Conservation (phyloP, 2,888 invertebrate species). For the Dolomedes plantarius region DNA sequence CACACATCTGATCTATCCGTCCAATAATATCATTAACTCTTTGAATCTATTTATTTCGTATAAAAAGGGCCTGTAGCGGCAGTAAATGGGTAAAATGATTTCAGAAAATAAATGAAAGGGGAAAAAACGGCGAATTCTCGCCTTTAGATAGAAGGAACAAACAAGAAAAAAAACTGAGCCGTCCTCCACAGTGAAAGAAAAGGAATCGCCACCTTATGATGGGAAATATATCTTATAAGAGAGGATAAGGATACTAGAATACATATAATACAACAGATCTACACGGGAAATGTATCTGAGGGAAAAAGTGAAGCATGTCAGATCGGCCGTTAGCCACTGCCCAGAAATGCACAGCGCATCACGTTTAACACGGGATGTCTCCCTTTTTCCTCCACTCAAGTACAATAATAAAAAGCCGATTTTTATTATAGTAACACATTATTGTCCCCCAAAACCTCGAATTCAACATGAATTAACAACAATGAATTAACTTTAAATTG, state of each 20-base stretch:
- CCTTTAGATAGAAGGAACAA: constrained; percentile 3
- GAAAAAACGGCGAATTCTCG: constrained; percentile 19
- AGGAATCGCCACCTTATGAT: constrained; percentile 61
- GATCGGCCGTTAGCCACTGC: too few species aligned
- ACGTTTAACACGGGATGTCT: too few species aligned
- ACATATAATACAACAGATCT: constrained; percentile 66
- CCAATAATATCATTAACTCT: not conserved
- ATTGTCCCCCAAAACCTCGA: too few species aligned
- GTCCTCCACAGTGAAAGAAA: constrained; percentile 29
- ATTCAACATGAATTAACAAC: too few species aligned
- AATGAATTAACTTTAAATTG: too few species aligned
- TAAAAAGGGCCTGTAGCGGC: not conserved
- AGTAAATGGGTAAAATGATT: not conserved
- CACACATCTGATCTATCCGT: too few species aligned
- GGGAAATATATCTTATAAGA: constrained; percentile 59
- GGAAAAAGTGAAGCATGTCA: constrained; percentile 27
- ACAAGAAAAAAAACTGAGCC: constrained; percentile 41
- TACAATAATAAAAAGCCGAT: too few species aligned
- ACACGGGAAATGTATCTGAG: not conserved
- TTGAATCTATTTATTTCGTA: not conserved
- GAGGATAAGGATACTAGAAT: constrained; percentile 57
- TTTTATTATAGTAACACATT: too few species aligned
- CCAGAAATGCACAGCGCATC: too few species aligned
- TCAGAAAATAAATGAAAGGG: not conserved
- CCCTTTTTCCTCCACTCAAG: too few species aligned